Evolutionary conservation across 2,113 vertebrate species (phyloP), one percentile per base, ranked within the genome.

Genomic region (Clarias batrachus): DNA sequence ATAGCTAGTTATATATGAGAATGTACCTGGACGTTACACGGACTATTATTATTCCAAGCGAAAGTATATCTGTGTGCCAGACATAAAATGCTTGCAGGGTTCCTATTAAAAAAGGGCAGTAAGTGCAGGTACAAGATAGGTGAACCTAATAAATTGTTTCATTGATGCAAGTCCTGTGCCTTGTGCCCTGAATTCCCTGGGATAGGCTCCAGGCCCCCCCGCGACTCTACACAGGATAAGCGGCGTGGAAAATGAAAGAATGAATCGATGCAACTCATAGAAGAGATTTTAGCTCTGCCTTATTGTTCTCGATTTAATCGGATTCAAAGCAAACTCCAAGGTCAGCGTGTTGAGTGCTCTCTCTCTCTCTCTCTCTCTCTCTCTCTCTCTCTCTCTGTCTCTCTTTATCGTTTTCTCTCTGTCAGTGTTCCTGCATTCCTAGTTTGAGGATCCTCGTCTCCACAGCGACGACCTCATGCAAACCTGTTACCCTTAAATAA

Each of bases 311-410:
- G 6, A 12, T 82, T 82, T 82, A 82, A 52, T 66, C 60, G 37
- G 60, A 66, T 82, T 82, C 81, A 66, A 52, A 54, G 25, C 21
- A 27, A 52, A 27, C 81, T 54, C 62, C 81, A 66, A 82, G 62
- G 81, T 82, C 62, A 52, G 23, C 3, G 3, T 54, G 27, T 60
- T 62, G 59, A 81, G 37, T 19, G 68, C 30, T 33, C 27, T 70
- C 14, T 3, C 48, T 16, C 41, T 16, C 11, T 14, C 70, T 74
- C 37, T 77, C 48, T n/a, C 74, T 77, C 19, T 73, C 37, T 71
- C 68, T 33, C 66, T 70, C 27, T 70, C 19, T 77, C 48, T 77
- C 12, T 54, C 48, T n/a, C 48, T 27, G 12, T 77, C 48, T n/a
- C 41, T 54, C 37, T 74, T 10, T 74, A 21, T 74, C 71, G 25